phyloP scores from a whole-genome alignment of 2,797 vertebrate genomes.

The Avahi laniger region DNA sequence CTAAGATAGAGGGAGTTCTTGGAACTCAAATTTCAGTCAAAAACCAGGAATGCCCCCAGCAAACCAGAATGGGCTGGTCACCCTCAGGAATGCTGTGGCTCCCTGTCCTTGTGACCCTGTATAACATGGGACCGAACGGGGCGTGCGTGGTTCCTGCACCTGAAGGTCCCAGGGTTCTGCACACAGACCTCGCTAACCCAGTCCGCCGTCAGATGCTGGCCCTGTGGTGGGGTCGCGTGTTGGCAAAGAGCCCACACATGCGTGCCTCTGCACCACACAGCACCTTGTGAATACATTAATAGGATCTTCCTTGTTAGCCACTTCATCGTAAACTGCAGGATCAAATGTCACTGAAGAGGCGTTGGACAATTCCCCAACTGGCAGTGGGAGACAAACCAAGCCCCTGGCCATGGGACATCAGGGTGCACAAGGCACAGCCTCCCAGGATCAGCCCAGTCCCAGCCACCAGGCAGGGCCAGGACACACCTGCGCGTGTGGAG shows the following conservation, averaged over 20 bases:
- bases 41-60: rapidly evolving
- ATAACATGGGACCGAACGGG: too few species aligned
- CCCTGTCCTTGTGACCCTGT: rapidly evolving
- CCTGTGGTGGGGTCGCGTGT: rapidly evolving
- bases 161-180: rapidly evolving
- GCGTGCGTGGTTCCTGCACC: rapidly evolving
- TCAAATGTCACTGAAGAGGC: neutral
- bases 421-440: rapidly evolving
- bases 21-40: rapidly evolving
- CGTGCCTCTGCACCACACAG: rapidly evolving
- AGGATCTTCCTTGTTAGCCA: neutral
- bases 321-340: neutral
- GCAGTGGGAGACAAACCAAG: neutral
- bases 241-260: rapidly evolving
- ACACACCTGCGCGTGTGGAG: rapidly evolving
- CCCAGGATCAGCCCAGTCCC: rapidly evolving
- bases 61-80: rapidly evolving
- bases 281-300: too few species aligned
- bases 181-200: rapidly evolving
- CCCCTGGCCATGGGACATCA: rapidly evolving
- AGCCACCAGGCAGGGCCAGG: rapidly evolving
- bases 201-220: neutral
- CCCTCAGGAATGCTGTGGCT: rapidly evolving
- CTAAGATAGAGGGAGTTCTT: neutral
- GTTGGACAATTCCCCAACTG: neutral